phyloP scores from a whole-genome alignment of 2,888 invertebrate species.

The Lacanobia wlatinum region DNA sequence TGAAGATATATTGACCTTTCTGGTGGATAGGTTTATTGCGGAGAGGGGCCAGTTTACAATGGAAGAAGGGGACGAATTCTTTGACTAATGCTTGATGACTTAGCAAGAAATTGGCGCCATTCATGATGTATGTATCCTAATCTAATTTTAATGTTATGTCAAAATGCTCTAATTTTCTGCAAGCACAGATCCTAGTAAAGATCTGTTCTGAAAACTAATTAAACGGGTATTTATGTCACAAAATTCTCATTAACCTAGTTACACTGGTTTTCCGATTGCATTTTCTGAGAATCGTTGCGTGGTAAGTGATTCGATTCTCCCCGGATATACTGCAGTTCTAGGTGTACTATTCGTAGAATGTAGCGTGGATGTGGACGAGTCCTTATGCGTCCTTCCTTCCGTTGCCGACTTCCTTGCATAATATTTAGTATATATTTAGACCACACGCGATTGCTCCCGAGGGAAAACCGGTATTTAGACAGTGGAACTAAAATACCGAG shows the following conservation, averaged over 20 bases:
- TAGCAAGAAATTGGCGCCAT: constrained; percentile 28
- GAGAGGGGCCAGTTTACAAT: constrained; percentile 41
- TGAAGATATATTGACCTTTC: constrained; percentile 57
- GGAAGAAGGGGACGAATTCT: constrained; percentile 42
- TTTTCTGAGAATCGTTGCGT: constrained; percentile 25
- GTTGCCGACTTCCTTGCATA: constrained; percentile 53
- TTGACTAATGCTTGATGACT: constrained; percentile 43
- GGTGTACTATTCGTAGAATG: constrained; percentile 17
- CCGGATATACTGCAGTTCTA: constrained; percentile 9
- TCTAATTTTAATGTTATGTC: constrained; percentile 32
- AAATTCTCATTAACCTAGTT: constrained; percentile 14
- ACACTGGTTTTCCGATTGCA: constrained; percentile 3
- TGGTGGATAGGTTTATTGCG: constrained; percentile 40
- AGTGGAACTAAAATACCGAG: neutral
- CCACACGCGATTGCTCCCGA: constrained; percentile 53
- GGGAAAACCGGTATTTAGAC: constrained; percentile 7
- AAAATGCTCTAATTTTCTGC: constrained; percentile 1
- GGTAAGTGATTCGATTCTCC: neutral
- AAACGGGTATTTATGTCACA: neutral
- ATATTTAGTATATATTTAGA: constrained; percentile 41
- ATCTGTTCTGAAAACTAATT: constrained; percentile 10
- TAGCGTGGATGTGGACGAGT: constrained; percentile 37
- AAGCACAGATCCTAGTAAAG: neutral
- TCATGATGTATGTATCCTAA: constrained; percentile 22
- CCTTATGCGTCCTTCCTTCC: constrained; percentile 64